Evolutionary conservation across 2,888 invertebrate genomes (phyloP), one percentile per base, ranked within the genome.

Genomic region (Phaonia tiefii): DNA sequence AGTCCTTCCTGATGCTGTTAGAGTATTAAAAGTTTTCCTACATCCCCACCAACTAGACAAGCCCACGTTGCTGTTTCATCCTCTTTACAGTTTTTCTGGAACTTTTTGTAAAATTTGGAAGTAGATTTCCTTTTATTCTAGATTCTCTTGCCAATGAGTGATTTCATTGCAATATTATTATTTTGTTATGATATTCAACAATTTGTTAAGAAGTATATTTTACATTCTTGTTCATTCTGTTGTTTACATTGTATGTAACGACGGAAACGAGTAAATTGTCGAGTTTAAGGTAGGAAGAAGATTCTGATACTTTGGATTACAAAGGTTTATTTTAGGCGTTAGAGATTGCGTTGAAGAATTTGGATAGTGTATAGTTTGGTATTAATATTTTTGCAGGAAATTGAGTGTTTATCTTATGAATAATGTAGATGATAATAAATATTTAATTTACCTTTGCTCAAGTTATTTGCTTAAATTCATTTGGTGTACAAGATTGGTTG

Each of bases 1-100:
- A 63, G 63, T 63, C 67, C 42, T 75, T 81, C 80, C 80, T 78
- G 69, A 56, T 75, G 63, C 77, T 77, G 63, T 78, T 75, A 72
- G 63, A 72, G 56, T 63, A 78, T 75, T 81, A 78, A 78, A 78
- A 75, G 71, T 75, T 78, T 78, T 10, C 39, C 46, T 51, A 39
- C 31, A 44, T 65, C 26, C 31, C 31, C 58, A 54, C n/a, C n/a
- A n/a, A n/a, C n/a, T n/a, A n/a, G n/a, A n/a, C n/a, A n/a, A n/a
- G n/a, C n/a, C n/a, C n/a, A n/a, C n/a, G n/a, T n/a, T n/a, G n/a
- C n/a, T 67, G 51, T 66, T 75, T 37, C 46, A 4, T n/a, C 56
- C 31, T 31, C 56, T 25, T n/a, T n/a, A n/a, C n/a, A 56, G 2
- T 74, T 58, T 70, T 15, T n/a, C 15, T 70, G 60, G 60, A 37